These are phyloP conservation scores for Molossus alvarezi DNA, from an alignment of 2,797 vertebrate genomes.

Conservation along the genomic window DNA sequence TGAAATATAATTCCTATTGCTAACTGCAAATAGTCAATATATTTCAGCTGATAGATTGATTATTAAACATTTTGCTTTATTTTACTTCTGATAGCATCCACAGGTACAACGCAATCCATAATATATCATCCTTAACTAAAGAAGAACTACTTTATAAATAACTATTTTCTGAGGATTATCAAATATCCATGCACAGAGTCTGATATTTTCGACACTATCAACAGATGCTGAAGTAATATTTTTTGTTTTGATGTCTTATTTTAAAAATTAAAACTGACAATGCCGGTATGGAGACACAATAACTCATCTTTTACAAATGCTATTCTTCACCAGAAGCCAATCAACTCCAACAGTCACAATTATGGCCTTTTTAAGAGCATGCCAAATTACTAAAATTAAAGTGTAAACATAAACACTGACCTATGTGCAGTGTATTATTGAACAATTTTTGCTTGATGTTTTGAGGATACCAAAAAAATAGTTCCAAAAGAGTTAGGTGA, in stretches of 20 bases:
- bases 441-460: background rate
- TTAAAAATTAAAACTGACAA: background rate
- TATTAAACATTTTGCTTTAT: background rate
- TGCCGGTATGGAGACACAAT: background rate
- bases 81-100: background rate
- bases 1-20: background rate
- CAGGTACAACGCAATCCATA: background rate
- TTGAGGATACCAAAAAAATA: background rate
- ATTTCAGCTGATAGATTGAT: background rate
- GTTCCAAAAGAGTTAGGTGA: background rate
- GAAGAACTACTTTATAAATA: background rate
- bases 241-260: background rate
- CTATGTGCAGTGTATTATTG: background rate
- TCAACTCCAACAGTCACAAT: background rate
- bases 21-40: background rate
- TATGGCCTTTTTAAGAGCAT: background rate
- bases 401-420: background rate
- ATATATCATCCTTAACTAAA: too few relatives aligned
- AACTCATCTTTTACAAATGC: background rate
- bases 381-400: background rate
- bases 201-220: background rate
- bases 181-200: background rate
- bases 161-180: background rate
- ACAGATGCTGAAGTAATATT: background rate
- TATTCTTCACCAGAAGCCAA: background rate